Evolutionary conservation across 2,113 vertebrate genomes (phyloP).

Genomic region (Rhodinocichla rosea): DNA sequence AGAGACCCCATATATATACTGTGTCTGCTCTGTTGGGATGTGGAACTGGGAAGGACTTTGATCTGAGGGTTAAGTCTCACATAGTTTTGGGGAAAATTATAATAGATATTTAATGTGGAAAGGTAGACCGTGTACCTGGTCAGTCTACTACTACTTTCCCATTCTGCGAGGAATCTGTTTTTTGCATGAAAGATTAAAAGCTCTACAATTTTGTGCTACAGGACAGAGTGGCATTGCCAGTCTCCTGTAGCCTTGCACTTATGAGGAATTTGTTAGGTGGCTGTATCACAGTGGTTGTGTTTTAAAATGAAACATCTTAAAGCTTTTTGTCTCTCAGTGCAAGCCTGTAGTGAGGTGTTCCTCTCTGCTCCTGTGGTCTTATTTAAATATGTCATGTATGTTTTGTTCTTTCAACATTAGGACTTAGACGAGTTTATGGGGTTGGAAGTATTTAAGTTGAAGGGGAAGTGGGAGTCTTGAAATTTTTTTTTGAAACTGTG

Average conservation of each 20-base stretch:
- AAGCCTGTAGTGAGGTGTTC: background rate
- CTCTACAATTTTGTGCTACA: background rate
- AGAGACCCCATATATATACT: background rate
- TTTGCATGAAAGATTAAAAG: background rate
- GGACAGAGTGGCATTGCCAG: background rate
- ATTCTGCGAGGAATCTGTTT: background rate
- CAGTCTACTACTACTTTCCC: background rate
- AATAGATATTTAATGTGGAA: background rate
- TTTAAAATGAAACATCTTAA: background rate
- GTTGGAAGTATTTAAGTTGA: background rate
- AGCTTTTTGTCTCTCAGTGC: background rate
- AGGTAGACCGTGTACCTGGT: background rate
- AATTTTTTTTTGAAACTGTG: background rate
- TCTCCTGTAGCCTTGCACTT: background rate
- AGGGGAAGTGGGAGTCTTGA: background rate
- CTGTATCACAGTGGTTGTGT: background rate
- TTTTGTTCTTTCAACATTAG: background rate
- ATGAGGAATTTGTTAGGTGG: background rate
- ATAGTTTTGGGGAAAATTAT: background rate
- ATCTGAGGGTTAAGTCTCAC: background rate
- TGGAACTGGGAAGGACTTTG: background rate
- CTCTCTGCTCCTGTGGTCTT: background rate
- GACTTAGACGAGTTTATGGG: background rate
- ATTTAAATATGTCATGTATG: background rate
- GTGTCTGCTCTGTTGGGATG: background rate